Percentiles rank a stretch among this genome's conserved stretches.
phyloP scores from a whole-genome alignment of 2,113 vertebrate species.

The Equus quagga region DNA sequence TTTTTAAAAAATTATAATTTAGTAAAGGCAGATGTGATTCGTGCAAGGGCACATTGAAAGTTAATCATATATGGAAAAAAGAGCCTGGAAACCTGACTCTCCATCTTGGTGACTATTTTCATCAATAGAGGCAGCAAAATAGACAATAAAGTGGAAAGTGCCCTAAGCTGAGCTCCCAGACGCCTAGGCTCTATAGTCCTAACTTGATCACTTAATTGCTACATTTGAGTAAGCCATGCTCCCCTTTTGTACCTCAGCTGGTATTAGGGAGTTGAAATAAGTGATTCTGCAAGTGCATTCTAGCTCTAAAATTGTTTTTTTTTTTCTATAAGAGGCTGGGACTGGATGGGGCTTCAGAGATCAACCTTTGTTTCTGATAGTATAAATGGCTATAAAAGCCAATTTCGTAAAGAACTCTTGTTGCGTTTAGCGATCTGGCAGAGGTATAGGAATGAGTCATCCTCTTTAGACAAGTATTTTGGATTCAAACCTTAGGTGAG shows the following conservation, averaged over 20 bases:
- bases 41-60: slow-evolving; percentile 27
- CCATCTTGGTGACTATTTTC: not conserved
- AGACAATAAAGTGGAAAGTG: not conserved
- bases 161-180: not conserved
- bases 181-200: not conserved
- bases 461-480: not conserved
- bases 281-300: not conserved
- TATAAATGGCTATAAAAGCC: not conserved
- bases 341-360: not conserved
- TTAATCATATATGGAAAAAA: not conserved
- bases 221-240: not conserved
- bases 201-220: slow-evolving; percentile 13
- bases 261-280: slow-evolving; percentile 10
- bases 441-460: not conserved
- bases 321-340: not conserved
- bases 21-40: slow-evolving; percentile 40
- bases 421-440: not conserved
- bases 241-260: not conserved
- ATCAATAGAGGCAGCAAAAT: not conserved
- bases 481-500: slow-evolving; percentile 6
- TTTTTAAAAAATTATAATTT: slow-evolving; percentile 26
- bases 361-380: not conserved
- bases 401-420: not conserved
- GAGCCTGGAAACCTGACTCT: not conserved
- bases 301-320: not conserved